A percentile compares a stretch with the other conserved stretches of the same genome.
These are phyloP conservation scores for Sarcophaga subvicina DNA, from an alignment of 2,888 invertebrate genomes.

Conservation along the genomic window DNA sequence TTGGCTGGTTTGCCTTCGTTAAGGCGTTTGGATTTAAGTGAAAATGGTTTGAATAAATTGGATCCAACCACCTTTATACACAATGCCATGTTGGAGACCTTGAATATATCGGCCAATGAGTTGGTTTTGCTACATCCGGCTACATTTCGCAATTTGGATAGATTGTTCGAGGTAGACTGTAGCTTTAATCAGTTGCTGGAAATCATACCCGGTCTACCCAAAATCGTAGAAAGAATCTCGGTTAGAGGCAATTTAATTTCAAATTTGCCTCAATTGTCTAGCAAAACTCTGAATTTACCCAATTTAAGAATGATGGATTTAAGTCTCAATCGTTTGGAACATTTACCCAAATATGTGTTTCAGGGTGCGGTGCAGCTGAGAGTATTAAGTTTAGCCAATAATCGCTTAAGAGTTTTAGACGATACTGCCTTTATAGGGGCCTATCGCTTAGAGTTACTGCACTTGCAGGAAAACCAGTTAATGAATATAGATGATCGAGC, in stretches of 20 bases:
- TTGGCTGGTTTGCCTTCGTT: constrained; percentile 89
- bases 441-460: constrained; percentile 87
- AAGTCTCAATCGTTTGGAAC: constrained; percentile 88
- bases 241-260: constrained; percentile 88
- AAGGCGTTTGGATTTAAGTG: constrained; percentile 89
- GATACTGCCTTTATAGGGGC: constrained; percentile 88
- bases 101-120: constrained; percentile 91
- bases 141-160: constrained; percentile 88
- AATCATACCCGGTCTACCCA: constrained; percentile 90
- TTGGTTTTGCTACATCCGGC: constrained; percentile 88
- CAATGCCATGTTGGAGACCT: constrained; percentile 88
- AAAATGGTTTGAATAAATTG: constrained; percentile 87
- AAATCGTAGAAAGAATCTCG: constrained; percentile 89
- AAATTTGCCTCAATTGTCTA: constrained; percentile 84
- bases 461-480: constrained; percentile 89
- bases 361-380: constrained; percentile 86
- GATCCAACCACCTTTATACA: constrained; percentile 89
- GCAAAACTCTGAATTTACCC: constrained; percentile 88
- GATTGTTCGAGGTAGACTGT: constrained; percentile 90
- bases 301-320: constrained; percentile 89
- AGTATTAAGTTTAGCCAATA: constrained; percentile 88
- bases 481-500: constrained; percentile 86
- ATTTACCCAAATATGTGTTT: constrained; percentile 86
- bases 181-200: constrained; percentile 88
- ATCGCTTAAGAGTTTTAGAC: constrained; percentile 88